A percentile compares a stretch with the other conserved stretches of the same genome.
phyloP scores from a whole-genome alignment of 2,113 vertebrate species.

The Ceratotherium simum region DNA sequence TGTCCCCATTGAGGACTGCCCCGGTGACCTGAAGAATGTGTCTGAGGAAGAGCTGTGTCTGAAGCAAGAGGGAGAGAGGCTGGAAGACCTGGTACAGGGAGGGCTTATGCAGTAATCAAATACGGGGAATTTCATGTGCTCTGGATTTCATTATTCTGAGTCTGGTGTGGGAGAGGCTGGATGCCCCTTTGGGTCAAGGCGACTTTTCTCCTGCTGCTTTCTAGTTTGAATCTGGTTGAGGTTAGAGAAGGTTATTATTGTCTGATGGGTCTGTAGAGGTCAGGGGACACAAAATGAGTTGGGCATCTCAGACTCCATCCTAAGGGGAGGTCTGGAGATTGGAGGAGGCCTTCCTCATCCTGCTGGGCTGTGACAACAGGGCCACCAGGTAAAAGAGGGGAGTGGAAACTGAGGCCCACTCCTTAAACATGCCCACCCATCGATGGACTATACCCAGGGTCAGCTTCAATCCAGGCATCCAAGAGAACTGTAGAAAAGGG shows the following conservation, averaged over 20 bases:
- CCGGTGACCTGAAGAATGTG: slow-evolving; percentile 40
- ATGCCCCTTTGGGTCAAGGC: slow-evolving; percentile 56
- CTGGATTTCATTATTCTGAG: neutral
- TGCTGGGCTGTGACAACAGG: neutral
- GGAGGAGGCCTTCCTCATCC: neutral
- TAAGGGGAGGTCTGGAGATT: neutral
- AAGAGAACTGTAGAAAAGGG: neutral
- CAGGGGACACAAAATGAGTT: neutral
- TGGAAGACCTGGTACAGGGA: accelerated
- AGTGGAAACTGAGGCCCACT: neutral
- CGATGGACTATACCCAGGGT: accelerated
- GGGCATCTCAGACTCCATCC: neutral
- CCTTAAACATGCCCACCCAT: neutral
- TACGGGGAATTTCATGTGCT: accelerated
- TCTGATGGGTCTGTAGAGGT: neutral
- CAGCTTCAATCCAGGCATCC: neutral
- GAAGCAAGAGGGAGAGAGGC: neutral
- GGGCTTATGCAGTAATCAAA: accelerated
- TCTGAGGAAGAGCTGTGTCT: neutral
- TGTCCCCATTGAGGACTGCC: neutral
- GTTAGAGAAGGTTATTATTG: slow-evolving; percentile 57
- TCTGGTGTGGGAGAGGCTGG: neutral
- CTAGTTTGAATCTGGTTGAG: slow-evolving; percentile 66
- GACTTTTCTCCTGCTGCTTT: slow-evolving; percentile 49
- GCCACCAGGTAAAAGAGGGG: neutral